These are phyloP conservation scores for Lochmaea crataegi DNA, from an alignment of 2,888 invertebrate species.

Conservation along the genomic window DNA sequence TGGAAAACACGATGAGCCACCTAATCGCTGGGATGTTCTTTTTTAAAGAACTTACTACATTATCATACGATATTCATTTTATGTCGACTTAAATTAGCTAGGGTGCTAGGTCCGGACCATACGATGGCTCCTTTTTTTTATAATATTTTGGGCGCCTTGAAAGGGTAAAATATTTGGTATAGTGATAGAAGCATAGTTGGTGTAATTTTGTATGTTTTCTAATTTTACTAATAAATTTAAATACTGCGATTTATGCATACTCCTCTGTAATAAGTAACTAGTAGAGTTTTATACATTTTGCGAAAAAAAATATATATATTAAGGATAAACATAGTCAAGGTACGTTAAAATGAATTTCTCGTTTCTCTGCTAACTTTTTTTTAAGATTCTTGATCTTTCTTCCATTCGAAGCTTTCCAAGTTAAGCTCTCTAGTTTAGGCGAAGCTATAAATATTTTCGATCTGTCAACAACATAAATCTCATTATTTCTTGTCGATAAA, in stretches of 20 bases:
- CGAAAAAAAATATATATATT: constrained; percentile 18
- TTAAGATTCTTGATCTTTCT: constrained; percentile 39
- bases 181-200: too few species aligned
- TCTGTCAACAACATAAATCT: constrained; percentile 29
- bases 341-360: constrained; percentile 41
- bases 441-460: constrained; percentile 34
- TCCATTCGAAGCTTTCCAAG: constrained; percentile 39
- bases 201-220: neutral
- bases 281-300: constrained; percentile 38
- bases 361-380: constrained; percentile 42
- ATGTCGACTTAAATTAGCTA: too few species aligned
- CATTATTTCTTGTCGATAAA: neutral
- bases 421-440: constrained; percentile 45
- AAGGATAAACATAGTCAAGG: constrained; percentile 36
- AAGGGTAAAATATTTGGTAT: too few species aligned
- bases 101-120: too few species aligned
- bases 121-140: too few species aligned
- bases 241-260: constrained; percentile 28
- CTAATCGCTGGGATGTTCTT: too few species aligned
- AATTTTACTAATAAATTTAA: constrained; percentile 11
- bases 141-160: too few species aligned
- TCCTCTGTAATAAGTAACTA: constrained; percentile 38
- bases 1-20: too few species aligned
- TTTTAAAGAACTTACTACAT: too few species aligned
- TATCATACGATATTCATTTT: too few species aligned